Evolutionary conservation across 2,113 vertebrate genomes (phyloP).

Genomic region (Dendrocopos noguchii): DNA sequence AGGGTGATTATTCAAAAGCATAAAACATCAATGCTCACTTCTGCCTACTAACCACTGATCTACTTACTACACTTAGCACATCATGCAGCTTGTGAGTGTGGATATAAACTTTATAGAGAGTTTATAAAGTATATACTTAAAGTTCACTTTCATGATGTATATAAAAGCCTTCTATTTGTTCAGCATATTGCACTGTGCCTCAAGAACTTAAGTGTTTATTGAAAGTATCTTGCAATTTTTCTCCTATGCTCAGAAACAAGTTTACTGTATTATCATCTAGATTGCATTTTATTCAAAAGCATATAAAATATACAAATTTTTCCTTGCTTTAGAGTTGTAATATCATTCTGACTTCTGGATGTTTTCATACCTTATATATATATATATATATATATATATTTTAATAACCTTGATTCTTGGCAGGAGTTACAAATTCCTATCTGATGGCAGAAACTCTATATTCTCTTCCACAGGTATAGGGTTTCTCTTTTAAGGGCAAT

Average conservation of each 20-base stretch:
- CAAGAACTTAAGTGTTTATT: background rate
- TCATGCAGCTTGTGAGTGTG: background rate
- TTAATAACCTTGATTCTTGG: background rate
- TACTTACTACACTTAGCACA: background rate
- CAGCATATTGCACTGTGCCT: background rate
- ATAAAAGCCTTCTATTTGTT: background rate
- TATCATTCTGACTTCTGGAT: background rate
- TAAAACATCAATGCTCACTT: background rate
- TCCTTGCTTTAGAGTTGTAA: background rate
- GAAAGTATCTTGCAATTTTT: background rate
- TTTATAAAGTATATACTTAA: background rate
- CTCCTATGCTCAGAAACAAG: background rate
- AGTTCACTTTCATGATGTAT: background rate
- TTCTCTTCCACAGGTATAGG: background rate
- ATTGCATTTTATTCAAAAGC: background rate
- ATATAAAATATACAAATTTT: background rate
- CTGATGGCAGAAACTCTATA: background rate
- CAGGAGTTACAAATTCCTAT: background rate
- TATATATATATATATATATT: background rate
- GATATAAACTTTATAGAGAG: background rate
- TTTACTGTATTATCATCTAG: background rate
- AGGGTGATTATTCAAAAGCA: background rate
- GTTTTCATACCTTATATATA: background rate
- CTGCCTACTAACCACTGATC: background rate
- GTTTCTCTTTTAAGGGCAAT: background rate